phyloP scores from a whole-genome alignment of 92 coral and sea anemone species.

The Palythoa grandis region DNA sequence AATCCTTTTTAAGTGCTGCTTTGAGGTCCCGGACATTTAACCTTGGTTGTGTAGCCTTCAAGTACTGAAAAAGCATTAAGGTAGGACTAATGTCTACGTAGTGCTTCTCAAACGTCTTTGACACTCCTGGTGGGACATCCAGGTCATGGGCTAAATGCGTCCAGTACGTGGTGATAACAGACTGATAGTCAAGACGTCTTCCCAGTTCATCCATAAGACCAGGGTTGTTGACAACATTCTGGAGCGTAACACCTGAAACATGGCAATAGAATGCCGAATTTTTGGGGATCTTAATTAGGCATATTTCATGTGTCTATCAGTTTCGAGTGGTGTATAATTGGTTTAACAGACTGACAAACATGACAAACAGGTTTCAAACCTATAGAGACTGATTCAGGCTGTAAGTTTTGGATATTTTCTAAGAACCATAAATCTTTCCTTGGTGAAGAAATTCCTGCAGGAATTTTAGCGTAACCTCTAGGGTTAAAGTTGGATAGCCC shows the following conservation, averaged over 20 bases:
- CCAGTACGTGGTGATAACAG: not conserved
- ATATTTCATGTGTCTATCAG: too few species aligned
- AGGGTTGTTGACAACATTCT: constrained; percentile 15
- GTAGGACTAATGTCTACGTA: not conserved
- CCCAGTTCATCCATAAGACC: constrained; percentile 5
- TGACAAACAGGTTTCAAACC: too few species aligned
- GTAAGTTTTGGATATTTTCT: too few species aligned
- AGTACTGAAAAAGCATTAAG: constrained; percentile 16
- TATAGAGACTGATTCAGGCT: too few species aligned
- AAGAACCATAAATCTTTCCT: too few species aligned
- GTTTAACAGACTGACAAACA: too few species aligned
- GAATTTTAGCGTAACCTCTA: too few species aligned
- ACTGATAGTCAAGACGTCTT: constrained; percentile 1
- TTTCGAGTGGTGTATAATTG: too few species aligned
- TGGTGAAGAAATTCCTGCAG: too few species aligned
- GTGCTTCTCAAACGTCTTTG: constrained; percentile 20
- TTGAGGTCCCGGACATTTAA: constrained; percentile 5
- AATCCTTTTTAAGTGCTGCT: not conserved
- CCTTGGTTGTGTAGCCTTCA: not conserved
- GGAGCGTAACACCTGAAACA: constrained; percentile 6
- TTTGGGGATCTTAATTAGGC: too few species aligned
- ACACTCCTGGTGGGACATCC: constrained; percentile 14
- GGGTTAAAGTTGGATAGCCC: too few species aligned
- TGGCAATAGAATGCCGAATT: too few species aligned
- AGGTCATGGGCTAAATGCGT: constrained; percentile 16